These are phyloP conservation scores for Tetranychus cinnabarinus DNA, from an alignment of 1,140 invertebrate species.

Conservation along the genomic window DNA sequence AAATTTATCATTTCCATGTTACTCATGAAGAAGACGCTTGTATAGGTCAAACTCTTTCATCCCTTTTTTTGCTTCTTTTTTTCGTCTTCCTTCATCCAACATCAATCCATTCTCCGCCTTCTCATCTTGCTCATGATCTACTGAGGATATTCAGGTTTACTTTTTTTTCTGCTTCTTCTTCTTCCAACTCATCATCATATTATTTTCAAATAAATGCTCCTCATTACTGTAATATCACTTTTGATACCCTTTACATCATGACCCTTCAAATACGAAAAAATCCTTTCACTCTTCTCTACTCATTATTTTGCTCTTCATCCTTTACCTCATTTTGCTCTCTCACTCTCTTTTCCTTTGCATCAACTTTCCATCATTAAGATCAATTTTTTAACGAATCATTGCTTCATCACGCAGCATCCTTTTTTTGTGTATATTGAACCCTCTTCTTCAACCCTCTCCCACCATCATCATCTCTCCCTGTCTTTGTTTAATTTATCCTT, in stretches of 20 bases:
- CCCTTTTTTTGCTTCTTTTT: no score
- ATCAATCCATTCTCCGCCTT: no score
- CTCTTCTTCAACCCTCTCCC: background rate
- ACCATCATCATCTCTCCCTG: background rate
- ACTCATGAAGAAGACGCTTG: no score
- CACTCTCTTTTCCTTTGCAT: background rate
- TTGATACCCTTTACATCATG: background rate
- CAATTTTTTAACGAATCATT: background rate
- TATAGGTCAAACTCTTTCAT: no score
- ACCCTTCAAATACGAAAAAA: background rate
- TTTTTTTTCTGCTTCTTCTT: no score
- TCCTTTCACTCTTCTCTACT: background rate
- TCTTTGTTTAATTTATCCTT: background rate
- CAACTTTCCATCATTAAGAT: background rate
- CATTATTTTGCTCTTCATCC: background rate
- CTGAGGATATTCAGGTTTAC: no score
- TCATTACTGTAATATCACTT: background rate
- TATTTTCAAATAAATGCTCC: background rate
- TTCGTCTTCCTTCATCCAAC: no score
- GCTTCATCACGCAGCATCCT: background rate
- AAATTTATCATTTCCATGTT: no score
- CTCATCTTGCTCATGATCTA: no score
- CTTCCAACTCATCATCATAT: background rate
- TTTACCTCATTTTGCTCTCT: background rate
- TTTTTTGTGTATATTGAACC: background rate